Evolutionary conservation across 2,113 vertebrate genomes (phyloP).

Genomic region (Eublepharis macularius): DNA sequence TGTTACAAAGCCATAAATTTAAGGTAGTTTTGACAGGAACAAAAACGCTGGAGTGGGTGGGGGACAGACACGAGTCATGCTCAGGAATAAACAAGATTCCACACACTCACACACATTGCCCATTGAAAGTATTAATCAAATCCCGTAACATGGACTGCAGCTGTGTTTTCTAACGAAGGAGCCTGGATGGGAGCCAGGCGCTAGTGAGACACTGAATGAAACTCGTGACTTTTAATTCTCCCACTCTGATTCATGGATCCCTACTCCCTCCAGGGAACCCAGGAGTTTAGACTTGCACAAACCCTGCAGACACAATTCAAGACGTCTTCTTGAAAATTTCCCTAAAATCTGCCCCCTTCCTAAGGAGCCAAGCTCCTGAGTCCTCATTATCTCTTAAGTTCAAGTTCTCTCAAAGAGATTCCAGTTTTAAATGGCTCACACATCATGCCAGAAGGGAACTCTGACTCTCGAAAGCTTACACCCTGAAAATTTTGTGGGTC

Average conservation of each 20-base stretch:
- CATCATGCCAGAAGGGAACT: too few relatives aligned
- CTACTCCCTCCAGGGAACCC: not conserved
- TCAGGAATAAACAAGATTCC: slow-evolving; percentile 16
- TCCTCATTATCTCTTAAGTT: too few relatives aligned
- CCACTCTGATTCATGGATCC: not conserved
- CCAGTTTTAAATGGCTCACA: too few relatives aligned
- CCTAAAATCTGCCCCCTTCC: too few relatives aligned
- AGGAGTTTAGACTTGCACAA: not conserved
- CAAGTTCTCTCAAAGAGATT: too few relatives aligned
- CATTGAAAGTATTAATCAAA: not conserved
- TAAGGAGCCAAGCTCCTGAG: too few relatives aligned
- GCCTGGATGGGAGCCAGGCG: not conserved
- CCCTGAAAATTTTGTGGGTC: too few relatives aligned
- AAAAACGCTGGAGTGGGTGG: not conserved
- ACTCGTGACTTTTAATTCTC: not conserved
- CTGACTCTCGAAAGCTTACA: too few relatives aligned
- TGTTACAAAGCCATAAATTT: slow-evolving; percentile 4
- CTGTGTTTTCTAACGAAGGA: not conserved
- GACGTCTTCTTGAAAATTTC: too few relatives aligned
- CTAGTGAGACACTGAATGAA: not conserved
- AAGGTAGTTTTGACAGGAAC: not conserved
- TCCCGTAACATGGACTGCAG: not conserved
- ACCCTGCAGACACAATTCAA: too few relatives aligned
- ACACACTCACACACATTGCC: not conserved
- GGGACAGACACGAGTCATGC: not conserved